Percentiles rank a stretch among this genome's conserved stretches.
Evolutionary conservation across 2,888 invertebrate species (phyloP).

Genomic region (Perizoma flavofasciatum): DNA sequence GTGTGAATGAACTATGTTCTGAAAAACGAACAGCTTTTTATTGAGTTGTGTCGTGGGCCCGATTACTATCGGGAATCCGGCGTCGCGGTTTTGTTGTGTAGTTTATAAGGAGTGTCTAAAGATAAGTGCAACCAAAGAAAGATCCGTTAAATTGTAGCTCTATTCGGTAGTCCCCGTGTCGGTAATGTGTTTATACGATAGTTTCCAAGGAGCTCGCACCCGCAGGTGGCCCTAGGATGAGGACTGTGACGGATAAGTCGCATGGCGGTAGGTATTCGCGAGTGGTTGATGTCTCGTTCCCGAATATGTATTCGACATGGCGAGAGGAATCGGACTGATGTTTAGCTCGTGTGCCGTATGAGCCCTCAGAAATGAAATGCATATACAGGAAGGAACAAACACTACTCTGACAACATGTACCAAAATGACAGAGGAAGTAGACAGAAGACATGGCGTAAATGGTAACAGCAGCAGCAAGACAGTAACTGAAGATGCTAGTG

Average conservation of each 20-base stretch:
- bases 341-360: conserved; percentile 78
- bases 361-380: conserved; percentile 86
- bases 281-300: conserved; percentile 65
- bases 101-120: conserved; percentile 64
- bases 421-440: conserved; percentile 86
- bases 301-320: conserved; percentile 71
- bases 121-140: conserved; percentile 58
- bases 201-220: conserved; percentile 71
- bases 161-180: conserved; percentile 75
- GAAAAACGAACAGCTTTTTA: conserved; percentile 83
- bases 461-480: conserved; percentile 86
- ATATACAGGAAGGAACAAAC: conserved; percentile 86
- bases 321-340: conserved; percentile 73
- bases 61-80: conserved; percentile 76
- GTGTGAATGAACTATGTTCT: conserved; percentile 83
- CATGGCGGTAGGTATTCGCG: conserved; percentile 66
- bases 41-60: conserved; percentile 81
- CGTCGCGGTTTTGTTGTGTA: conserved; percentile 70
- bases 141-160: conserved; percentile 58
- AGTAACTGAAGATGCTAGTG: conserved; percentile 76
- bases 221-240: conserved; percentile 83
- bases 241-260: conserved; percentile 75
- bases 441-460: conserved; percentile 89
- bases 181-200: conserved; percentile 80
- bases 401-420: conserved; percentile 89